Evolutionary conservation across 53 echinoderm and acorn worm species (phyloP).

Genomic region (Apostichopus leukothele): DNA sequence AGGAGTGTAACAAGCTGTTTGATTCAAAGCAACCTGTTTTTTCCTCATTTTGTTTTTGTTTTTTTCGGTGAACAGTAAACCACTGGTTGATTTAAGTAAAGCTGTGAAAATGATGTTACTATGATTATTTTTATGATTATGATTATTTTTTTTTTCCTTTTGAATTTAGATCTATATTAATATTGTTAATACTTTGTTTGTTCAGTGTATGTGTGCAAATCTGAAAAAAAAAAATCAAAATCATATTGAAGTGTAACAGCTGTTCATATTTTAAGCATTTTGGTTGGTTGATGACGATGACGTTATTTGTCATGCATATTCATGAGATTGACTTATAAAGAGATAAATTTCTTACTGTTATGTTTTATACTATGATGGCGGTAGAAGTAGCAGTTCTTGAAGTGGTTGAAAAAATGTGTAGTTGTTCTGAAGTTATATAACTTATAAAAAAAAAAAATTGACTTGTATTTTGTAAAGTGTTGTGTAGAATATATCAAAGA

Average conservation of each 20-base stretch:
- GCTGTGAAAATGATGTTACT: not conserved
- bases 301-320: not conserved
- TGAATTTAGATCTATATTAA: not conserved
- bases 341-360: conserved; percentile 6
- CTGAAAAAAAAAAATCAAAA: not conserved
- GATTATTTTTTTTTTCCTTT: not conserved
- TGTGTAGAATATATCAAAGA: conserved; percentile 43
- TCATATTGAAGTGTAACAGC: conserved; percentile 3
- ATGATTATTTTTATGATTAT: too few relatives aligned
- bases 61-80: not conserved
- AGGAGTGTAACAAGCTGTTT: not conserved
- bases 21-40: not conserved
- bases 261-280: not conserved
- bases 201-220: not conserved
- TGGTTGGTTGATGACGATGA: not conserved
- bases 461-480: conserved; percentile 47
- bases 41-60: too few relatives aligned
- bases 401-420: conserved; percentile 36
- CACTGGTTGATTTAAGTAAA: not conserved
- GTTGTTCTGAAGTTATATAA: conserved; percentile 31
- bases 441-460: conserved; percentile 18
- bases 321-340: not conserved
- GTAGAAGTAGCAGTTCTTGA: conserved; percentile 39
- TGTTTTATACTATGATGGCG: conserved; percentile 25
- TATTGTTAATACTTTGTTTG: conserved; percentile 9